These are phyloP conservation scores for Acridotheres tristis DNA, from an alignment of 2,797 vertebrate genomes.

Conservation along the genomic window DNA sequence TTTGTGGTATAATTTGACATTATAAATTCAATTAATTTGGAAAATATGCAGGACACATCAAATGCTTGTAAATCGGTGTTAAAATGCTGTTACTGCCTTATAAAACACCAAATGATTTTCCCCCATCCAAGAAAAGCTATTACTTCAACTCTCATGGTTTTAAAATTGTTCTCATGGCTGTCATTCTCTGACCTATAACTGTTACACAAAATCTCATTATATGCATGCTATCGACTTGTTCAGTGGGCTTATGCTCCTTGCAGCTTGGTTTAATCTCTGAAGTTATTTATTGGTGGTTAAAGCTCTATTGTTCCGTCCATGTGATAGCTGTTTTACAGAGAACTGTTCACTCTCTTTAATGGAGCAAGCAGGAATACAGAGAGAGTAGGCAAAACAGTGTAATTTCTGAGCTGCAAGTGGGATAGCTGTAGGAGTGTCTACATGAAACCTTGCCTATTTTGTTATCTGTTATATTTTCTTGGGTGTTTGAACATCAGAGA, in stretches of 20 bases:
- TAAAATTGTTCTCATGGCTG: constrained; percentile 39
- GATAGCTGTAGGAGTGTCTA: not conserved
- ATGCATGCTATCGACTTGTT: not conserved
- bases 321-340: not conserved
- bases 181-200: constrained; percentile 23
- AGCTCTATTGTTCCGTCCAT: not conserved
- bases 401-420: not conserved
- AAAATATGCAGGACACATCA: constrained; percentile 16
- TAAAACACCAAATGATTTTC: not conserved
- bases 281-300: not conserved
- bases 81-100: constrained; percentile 39
- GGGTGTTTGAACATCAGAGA: not conserved
- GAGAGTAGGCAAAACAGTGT: not conserved
- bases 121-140: not conserved
- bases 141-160: not conserved
- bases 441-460: not conserved
- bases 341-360: not conserved
- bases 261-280: constrained; percentile 10
- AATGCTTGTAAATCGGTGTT: constrained; percentile 27
- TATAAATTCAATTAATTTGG: constrained; percentile 48
- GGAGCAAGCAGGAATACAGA: not conserved
- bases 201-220: constrained; percentile 31
- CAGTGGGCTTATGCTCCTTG: not conserved
- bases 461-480: not conserved
- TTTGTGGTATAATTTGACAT: constrained; percentile 5